Evolutionary conservation across 1,140 invertebrate genomes (phyloP), one percentile per base, ranked within the genome.

Genomic region (Sitobion miscanthi): DNA sequence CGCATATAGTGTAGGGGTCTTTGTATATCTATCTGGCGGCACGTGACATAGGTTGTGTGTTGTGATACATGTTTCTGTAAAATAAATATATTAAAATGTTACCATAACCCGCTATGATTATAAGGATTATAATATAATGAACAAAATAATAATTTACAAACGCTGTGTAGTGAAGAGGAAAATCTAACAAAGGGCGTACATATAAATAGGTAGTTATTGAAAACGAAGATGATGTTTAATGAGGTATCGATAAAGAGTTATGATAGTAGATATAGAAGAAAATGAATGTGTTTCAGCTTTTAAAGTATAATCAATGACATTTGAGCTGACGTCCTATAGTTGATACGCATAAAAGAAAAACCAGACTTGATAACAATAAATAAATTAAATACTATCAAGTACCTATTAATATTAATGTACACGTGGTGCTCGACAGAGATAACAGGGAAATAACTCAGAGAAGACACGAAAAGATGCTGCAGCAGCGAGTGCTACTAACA

Each of bases 41-140:
- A 90, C 25, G n/a, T 90, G 14, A 69, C 89, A 23, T 42, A 42
- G 9, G 23, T 69, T 90, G 25, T 62, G 35, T 42, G 89, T 30
- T 20, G 23, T 45, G 17, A 90, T 45, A 62, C 89, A 90, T 30
- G 52, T 90, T 23, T 90, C 89, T 90, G 38, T 90, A 90, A 90
- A 62, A 82, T 35, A 35, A 23, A 85, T 45, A 45, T 25, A 45
- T 86, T 30, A 38, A 45, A 85, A 85, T 42, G 8, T 25, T 38
- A 42, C 11, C 23, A 85, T 9, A 85, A 85, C 8, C 35, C 2
- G 38, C 23, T 85, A 6, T 6, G 7, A 42, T 49, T 20, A 52
- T 30, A 69, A 69, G 30, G 30, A 69, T 42, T 38, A 42, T 7
- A 38, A 7, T 20, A 21, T 82, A 38, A 82, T 82, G 6, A 82